Conservation (phyloP, 92 coral and sea anemone genomes). For the Parazoanthus swiftii region DNA sequence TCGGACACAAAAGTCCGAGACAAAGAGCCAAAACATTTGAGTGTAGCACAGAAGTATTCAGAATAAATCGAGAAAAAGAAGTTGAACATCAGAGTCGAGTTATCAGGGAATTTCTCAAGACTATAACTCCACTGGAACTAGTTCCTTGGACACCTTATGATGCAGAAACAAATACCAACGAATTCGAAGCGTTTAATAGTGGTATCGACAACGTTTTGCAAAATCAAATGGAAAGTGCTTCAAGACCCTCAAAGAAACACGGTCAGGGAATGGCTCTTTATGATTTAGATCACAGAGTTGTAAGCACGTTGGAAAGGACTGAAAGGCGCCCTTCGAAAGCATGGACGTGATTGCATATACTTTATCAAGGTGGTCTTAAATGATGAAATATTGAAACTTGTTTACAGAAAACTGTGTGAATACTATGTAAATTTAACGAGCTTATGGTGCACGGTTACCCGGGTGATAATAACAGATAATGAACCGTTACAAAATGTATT, state of each 20-base stretch:
- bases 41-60: constrained; percentile 61
- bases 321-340: neutral
- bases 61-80: constrained; percentile 65
- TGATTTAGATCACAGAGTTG: constrained; percentile 21
- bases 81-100: constrained; percentile 61
- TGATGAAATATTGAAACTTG: neutral
- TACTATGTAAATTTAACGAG: neutral
- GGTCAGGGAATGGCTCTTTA: neutral
- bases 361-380: neutral
- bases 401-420: neutral
- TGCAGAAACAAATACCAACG: constrained; percentile 20
- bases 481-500: neutral
- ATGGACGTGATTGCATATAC: neutral
- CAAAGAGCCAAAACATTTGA: constrained; percentile 40
- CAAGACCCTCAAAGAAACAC: neutral
- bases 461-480: neutral
- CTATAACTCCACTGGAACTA: constrained; percentile 68
- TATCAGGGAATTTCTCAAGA: constrained; percentile 64
- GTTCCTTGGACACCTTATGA: constrained; percentile 78
- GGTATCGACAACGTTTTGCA: constrained; percentile 1
- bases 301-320: neutral
- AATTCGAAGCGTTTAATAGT: constrained; percentile 6
- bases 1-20: constrained; percentile 26
- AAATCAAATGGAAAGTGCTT: neutral
- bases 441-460: neutral